Evolutionary conservation across 2,888 invertebrate species (phyloP), one percentile per base, ranked within the genome.

Genomic region (Hirtodrosophila confusa): DNA sequence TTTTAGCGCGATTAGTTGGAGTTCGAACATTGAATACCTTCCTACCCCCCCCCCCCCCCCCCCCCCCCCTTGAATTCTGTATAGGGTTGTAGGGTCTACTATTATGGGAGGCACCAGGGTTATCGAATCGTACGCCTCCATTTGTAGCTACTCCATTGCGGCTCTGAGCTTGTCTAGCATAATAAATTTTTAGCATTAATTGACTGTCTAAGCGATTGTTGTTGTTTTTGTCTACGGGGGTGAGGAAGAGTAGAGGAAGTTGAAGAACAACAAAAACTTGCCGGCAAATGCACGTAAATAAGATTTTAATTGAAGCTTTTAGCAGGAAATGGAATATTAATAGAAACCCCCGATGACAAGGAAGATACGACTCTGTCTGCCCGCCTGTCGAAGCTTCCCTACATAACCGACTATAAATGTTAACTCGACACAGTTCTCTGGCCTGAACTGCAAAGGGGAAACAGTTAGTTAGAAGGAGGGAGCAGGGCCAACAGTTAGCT

Each of bases 311-410:
- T 84, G 78, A 78, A 80, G 74, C 82, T 85, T 69, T 84, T 84
- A 84, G 85, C 74, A 77, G 82, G 78, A 78, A 85, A 78, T 85
- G 74, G 82, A 80, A 85, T 78, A 80, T 85, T 85, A 80, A 85
- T 78, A 69, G 74, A 60, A 65, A 64, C 31, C 55, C 56, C 45
- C 43, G 75, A 51, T 66, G 61, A 48, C 37, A 27, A 33, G 23
- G 17, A 17, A 17, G 17, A 17, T 17, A 2, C 17, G 17, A 17
- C 17, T 17, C 45, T 11, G 45, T 9, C 17, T 17, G 50, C 17
- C 23, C 12, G 10, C 10, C 7, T 10, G 36, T 27, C 27, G 6
- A 27, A 4, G n/a, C 31, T 17, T 31, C 27, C 37, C 37, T 33
- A 3, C 7, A 31, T 9, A 27, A 31, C 7, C 5, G 7, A 1